Conservation (phyloP, 2,888 invertebrate species). For the Encarsia formosa region DNA sequence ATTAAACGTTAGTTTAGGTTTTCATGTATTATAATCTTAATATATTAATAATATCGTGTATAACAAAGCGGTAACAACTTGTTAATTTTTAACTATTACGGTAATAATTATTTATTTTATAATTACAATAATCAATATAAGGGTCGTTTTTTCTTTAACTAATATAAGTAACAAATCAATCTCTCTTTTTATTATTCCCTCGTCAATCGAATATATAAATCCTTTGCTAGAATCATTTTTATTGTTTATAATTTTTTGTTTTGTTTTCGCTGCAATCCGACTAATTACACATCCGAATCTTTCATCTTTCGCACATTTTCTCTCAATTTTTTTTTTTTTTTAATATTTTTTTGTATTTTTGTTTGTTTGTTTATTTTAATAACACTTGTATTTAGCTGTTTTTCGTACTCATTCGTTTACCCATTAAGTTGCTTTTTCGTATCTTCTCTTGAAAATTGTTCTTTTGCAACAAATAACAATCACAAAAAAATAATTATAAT, state of each 20-base stretch:
- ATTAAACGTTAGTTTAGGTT: slow-evolving; percentile 45
- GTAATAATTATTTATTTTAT: slow-evolving; percentile 49
- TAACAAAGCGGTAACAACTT: slow-evolving; percentile 52
- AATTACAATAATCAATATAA: slow-evolving; percentile 49
- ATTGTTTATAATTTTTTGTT: slow-evolving; percentile 31
- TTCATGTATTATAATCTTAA: slow-evolving; percentile 42
- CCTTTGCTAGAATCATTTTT: slow-evolving; percentile 36
- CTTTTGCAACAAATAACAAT: slow-evolving; percentile 39
- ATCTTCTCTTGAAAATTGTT: not conserved
- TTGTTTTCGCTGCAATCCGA: slow-evolving; percentile 21
- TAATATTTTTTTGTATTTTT: slow-evolving; percentile 23
- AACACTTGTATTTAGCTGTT: slow-evolving; percentile 25
- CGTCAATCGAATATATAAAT: slow-evolving; percentile 39
- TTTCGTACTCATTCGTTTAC: slow-evolving; percentile 41
- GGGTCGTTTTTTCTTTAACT: slow-evolving; percentile 41
- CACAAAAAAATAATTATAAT: slow-evolving; percentile 45
- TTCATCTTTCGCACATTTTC: slow-evolving; percentile 1
- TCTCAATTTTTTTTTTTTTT: slow-evolving; percentile 20
- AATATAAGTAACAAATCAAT: slow-evolving; percentile 44
- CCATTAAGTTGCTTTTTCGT: slow-evolving; percentile 18
- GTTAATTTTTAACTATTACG: slow-evolving; percentile 50
- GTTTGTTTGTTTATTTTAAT: not conserved
- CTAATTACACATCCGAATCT: slow-evolving; percentile 11
- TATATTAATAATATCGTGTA: slow-evolving; percentile 51
- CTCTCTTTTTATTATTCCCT: slow-evolving; percentile 30